Evolutionary conservation across 2,888 invertebrate species (phyloP), one percentile per base, ranked within the genome.

Genomic region (Clunio marinus): DNA sequence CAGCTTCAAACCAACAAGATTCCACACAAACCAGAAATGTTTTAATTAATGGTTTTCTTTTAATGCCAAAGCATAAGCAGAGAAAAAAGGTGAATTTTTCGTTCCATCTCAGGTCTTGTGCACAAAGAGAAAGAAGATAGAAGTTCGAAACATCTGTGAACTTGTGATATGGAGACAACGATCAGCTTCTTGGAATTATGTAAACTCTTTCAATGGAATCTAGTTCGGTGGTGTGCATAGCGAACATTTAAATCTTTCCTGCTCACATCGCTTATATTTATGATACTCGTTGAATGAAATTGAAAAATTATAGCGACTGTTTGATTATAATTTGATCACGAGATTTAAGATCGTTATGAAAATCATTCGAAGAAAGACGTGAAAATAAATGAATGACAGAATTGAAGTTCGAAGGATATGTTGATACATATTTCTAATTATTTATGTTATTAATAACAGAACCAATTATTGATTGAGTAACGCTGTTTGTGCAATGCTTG

Each of bases 21-120:
- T 57, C 57, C 57, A 27, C 4, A 10, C 57, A 57, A 57, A 24
- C 25, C 57, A 57, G 57, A 46, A 66, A 66, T 66, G 66, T 66
- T 66, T 66, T 66, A 66, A 66, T 66, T 66, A 66, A 66, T 66
- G 66, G 66, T 66, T 51, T 57, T 27, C 27, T 27, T 57, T 57
- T n/a, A 27, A 13, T 57, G 27, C 27, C 27, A 57, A 4, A 57
- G 57, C 27, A 24, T n/a, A 24, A 22, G 57, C 27, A 25, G 25
- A 57, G 57, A 57, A 57, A 57, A 27, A 27, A 27, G 27, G 27
- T 27, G 27, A 57, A 57, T 57, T 57, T 57, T 51, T 51, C 22
- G 17, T 51, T 51, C 22, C 8, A 17, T 51, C 20, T 51, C 22
- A n/a, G 2, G 8, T 51, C 51, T 24, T 20, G 27, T 57, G 57